phyloP scores from a whole-genome alignment of 2,113 vertebrate species.

The Scolopax mira region DNA sequence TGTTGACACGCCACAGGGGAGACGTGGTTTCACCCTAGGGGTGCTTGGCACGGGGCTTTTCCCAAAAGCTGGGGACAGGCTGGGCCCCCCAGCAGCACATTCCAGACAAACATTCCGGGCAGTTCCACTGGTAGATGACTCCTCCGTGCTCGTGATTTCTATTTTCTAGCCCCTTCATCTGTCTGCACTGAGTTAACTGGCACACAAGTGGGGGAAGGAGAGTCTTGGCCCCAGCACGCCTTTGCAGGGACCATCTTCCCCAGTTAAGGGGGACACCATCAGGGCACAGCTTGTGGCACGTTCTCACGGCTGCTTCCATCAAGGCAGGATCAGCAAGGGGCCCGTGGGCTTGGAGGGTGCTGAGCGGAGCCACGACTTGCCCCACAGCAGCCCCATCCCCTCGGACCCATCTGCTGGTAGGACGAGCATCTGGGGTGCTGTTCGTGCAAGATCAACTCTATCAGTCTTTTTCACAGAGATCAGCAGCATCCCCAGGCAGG shows the following conservation, averaged over 20 bases:
- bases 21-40: fast-evolving
- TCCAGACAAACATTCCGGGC: not conserved
- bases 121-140: not conserved
- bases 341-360: fast-evolving
- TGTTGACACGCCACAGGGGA: fast-evolving
- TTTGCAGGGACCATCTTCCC: not conserved
- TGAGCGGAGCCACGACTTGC: not conserved
- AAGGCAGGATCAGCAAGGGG: not conserved
- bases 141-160: not conserved
- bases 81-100: fast-evolving
- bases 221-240: fast-evolving
- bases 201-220: not conserved
- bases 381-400: not conserved
- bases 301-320: not conserved
- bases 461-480: not conserved
- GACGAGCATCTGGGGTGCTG: fast-evolving
- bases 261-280: fast-evolving
- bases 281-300: fast-evolving
- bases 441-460: not conserved
- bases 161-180: not conserved
- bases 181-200: not conserved
- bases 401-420: fast-evolving
- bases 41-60: fast-evolving
- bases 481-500: not conserved
- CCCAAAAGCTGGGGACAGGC: not conserved